Base-by-base conservation (phyloP, 2,888 invertebrate species). In the Phania funesta region DNA sequence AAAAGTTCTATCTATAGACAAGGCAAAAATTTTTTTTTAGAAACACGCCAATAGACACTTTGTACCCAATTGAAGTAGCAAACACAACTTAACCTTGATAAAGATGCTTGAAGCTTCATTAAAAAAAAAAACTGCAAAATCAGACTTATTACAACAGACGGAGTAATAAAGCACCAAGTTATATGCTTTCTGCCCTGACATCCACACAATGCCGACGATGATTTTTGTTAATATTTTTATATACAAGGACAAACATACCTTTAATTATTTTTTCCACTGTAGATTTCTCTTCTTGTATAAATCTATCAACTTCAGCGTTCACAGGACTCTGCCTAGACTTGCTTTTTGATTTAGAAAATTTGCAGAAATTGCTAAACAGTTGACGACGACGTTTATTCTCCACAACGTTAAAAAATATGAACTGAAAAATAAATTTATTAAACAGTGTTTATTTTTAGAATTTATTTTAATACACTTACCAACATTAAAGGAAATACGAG, bases 251-350 rank as follows among this genome's bases (percentile, higher is more conserved):
- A 7, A 16, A n/a, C 3, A 16, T 84, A 88, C 87, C 83, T 79
- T 77, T 84, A 32, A 86, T 82, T 29, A 87, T 86, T 16, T 85
- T 84, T 7, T 86, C 85, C 1, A 89, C 88, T 24, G 78, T 84
- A n/a, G 79, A 64, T 35, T 86, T 88, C 62, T 90, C 90, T 8
- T 83, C 70, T 46, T 83, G 65, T 79, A 88, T 80, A 70, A 86
- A 80, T 65, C 70, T 58, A 48, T 86, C 86, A 0, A 84, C 85
- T 13, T 83, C 84, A 38, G 44, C 75, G 9, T 65, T 46, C 7
- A 58, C 52, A 9, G 58, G 48, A 29, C 64, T 35, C 22, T 74
- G 64, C 48, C 54, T 62, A 3, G 80, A 50, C 29, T 68, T 84
- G n/a, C 65, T 58, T 44, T 64, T 74, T 3, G 48, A 58, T 58